Evolutionary conservation across 2,113 vertebrate genomes (phyloP).

Genomic region (Polypterus bichir): DNA sequence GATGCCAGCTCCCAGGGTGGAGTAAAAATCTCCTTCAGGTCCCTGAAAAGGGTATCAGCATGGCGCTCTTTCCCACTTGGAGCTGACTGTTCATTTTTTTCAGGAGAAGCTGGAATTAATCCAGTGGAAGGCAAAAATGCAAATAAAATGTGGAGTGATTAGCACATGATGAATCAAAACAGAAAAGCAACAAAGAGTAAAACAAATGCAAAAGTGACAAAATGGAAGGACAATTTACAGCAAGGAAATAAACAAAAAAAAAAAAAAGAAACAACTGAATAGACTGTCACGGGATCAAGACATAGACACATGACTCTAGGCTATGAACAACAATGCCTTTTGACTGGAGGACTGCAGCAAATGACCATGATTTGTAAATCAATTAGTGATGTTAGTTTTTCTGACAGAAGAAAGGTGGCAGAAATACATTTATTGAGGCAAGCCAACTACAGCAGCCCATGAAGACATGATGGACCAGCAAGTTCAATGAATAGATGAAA

Average conservation of each 20-base stretch:
- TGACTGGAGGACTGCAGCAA: too few species aligned
- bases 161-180: neutral
- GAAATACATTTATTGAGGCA: too few species aligned
- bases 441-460: too few species aligned
- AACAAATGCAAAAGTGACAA: neutral
- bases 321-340: too few species aligned
- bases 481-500: too few species aligned
- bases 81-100: constrained; percentile 42
- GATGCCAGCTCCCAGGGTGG: constrained; percentile 55
- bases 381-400: too few species aligned
- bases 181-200: neutral
- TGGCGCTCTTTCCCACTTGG: constrained; percentile 48
- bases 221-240: neutral
- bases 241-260: constrained; percentile 1
- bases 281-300: too few species aligned
- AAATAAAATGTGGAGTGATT: constrained; percentile 3
- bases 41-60: constrained; percentile 54
- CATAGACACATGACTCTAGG: too few species aligned
- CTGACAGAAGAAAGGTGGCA: too few species aligned
- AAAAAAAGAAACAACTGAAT: neutral
- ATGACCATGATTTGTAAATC: too few species aligned
- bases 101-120: constrained; percentile 38
- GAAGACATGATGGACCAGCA: too few species aligned
- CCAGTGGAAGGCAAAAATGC: constrained; percentile 27
- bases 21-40: constrained; percentile 62